Base-by-base conservation (phyloP, 2,113 vertebrate genomes). In the Calidris pugnax region DNA sequence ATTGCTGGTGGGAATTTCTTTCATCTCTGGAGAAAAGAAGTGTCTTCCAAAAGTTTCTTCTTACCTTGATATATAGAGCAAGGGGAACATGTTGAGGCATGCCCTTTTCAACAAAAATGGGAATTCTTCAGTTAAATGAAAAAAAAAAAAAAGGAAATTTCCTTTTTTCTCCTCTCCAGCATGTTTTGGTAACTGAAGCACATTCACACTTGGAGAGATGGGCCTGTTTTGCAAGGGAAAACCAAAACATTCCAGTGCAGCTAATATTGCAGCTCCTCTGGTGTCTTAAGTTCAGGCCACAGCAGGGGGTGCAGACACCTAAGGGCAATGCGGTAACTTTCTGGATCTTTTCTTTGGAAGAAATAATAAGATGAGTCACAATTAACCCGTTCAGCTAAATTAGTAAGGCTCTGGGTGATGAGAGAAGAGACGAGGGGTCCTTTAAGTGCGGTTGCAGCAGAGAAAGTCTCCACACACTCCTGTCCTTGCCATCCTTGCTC, bases 281-380 rank as follows among this genome's bases (percentile, higher is more conserved):
- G 92, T 96, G 94, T 32, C 92, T 87, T 89, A 97, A 96, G 97
- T 85, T 97, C 96, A 97, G 87, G 84, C 45, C 86, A 57, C 97
- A 94, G 97, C 87, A 68, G 95, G 97, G 76, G 92, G 86, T 91
- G 84, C 89, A 97, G 95, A 92, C 93, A 96, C 90, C 84, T 60
- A 62, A 72, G 63, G 94, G 77, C 66, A 87, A 85, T 82, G 62
- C 5, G 6, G 80, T 91, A 79, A 92, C 92, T 73, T 95, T 97
- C 71, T 85, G 90, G 39, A 93, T 91, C 95, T 97, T 96, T 96
- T 95, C 94, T 94, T 95, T 91, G 92, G 84, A 91, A 92, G 77
- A 93, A 90, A 73, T 82, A 93, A 48, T 57, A 86, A 94, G 89
- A 64, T 91, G 89, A 91, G 74, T 90, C 74, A 48, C 60, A 69